phyloP scores from a whole-genome alignment of 2,113 vertebrate genomes.

The Hepsetus odoe region DNA sequence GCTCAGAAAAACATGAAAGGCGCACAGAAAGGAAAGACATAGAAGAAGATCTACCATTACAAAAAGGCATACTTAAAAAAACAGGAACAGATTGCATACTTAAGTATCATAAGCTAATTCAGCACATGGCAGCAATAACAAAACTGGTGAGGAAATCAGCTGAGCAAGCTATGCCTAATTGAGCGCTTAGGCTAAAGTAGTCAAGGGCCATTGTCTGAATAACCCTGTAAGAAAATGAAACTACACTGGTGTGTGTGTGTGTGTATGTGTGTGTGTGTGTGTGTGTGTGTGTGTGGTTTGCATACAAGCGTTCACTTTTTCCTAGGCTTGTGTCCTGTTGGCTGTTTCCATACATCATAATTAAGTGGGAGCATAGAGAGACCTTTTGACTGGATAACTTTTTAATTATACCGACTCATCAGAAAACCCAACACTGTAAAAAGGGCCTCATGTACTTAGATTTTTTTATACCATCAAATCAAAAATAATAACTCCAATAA shows the following conservation, averaged over 20 bases:
- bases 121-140: slow-evolving; percentile 77
- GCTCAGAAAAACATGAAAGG: background rate
- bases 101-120: slow-evolving; percentile 42
- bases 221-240: slow-evolving; percentile 67
- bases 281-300: slow-evolving; percentile 34
- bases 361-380: slow-evolving; percentile 59
- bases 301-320: slow-evolving; percentile 44
- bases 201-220: slow-evolving; percentile 68
- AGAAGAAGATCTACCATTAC: background rate
- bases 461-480: slow-evolving; percentile 34
- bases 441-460: slow-evolving; percentile 27
- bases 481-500: slow-evolving; percentile 45
- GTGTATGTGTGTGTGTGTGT: slow-evolving; percentile 31
- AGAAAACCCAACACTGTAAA: slow-evolving; percentile 40
- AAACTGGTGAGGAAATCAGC: slow-evolving; percentile 70
- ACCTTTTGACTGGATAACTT: slow-evolving; percentile 51
- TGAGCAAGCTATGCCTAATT: slow-evolving; percentile 76
- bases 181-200: slow-evolving; percentile 77
- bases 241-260: slow-evolving; percentile 60
- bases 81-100: slow-evolving; percentile 23
- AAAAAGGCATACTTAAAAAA: background rate
- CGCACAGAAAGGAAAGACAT: background rate
- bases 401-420: slow-evolving; percentile 50
- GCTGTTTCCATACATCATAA: slow-evolving; percentile 58
- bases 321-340: slow-evolving; percentile 40